These are phyloP conservation scores for Pocota personata DNA, from an alignment of 2,888 invertebrate species.

Conservation along the genomic window DNA sequence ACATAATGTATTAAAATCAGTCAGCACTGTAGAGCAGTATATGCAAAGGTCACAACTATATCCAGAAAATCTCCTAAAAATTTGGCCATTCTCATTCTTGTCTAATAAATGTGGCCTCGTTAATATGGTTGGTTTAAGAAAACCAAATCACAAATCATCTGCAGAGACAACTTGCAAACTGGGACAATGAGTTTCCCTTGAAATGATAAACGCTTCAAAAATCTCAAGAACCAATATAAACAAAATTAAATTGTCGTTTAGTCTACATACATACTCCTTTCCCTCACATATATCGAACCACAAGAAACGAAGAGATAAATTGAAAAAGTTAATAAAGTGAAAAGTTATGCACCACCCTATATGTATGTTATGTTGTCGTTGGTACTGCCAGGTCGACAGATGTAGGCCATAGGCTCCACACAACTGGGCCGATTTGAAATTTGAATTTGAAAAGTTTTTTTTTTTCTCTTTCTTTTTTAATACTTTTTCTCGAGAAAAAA, in stretches of 20 bases:
- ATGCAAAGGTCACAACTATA: no score
- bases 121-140: no score
- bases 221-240: slow-evolving; percentile 33
- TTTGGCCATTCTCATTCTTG: no score
- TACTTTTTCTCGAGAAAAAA: slow-evolving; percentile 19
- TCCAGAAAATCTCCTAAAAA: no score
- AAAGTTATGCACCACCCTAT: slow-evolving; percentile 65
- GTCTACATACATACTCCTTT: background rate
- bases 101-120: no score
- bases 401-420: slow-evolving; percentile 54
- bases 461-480: slow-evolving; percentile 3
- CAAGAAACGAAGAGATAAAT: slow-evolving; percentile 54
- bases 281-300: background rate
- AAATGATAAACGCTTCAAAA: slow-evolving; percentile 2
- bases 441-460: slow-evolving; percentile 53
- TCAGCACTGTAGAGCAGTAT: no score
- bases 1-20: no score
- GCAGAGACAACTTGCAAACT: slow-evolving; percentile 32
- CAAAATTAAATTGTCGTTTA: slow-evolving; percentile 64
- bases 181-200: background rate
- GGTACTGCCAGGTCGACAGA: slow-evolving; percentile 48
- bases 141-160: no score
- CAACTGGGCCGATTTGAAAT: slow-evolving; percentile 56
- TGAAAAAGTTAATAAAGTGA: slow-evolving; percentile 60
- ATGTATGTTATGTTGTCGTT: slow-evolving; percentile 12